Base-by-base conservation (phyloP, 2,113 vertebrate genomes). In the Myxocyprinus asiaticus region DNA sequence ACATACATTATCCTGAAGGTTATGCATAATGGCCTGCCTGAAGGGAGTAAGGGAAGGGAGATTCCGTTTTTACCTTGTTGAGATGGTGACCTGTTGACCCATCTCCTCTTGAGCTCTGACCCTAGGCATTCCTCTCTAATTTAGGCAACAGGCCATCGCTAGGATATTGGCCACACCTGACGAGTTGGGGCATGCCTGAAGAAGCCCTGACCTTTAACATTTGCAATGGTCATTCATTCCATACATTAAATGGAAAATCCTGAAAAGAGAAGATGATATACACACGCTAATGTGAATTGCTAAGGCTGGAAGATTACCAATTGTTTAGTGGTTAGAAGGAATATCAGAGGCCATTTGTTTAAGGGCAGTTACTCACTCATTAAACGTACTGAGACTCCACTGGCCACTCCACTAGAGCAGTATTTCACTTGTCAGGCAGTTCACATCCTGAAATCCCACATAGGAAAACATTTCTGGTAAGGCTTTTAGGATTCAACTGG, bases 1-100 rank as follows among this genome's bases (percentile, higher is more conserved):
- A 62, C 61, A 87, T 85, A 75, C 68, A 86, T 86, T 85, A 78
- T 80, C 77, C 74, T 70, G 7, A 82, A 64, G 12, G 1, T 72
- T 81, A 7, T 50, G 64, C 77, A 65, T 70, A 67, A 73, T 79
- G 9, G 4, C 3, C 4, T 1, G 12, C 59, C 67, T 11, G 9
- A 8, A 43, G 51, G n/a, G n/a, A n/a, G n/a, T n/a, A n/a, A n/a
- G n/a, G n/a, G n/a, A n/a, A n/a, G n/a, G n/a, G n/a, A n/a, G n/a
- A n/a, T n/a, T 77, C 6, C 1, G 0, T 71, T 51, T 45, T 69
- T 69, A 61, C 77, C 53, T 53, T 55, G 62, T 80, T 78, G 61
- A 82, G 33, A 8, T 10, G 43, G 63, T 80, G 22, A 82, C 9
- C 6, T 43, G 73, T 75, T 75, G 62, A 72, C 62, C 79, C 45